These are phyloP conservation scores for Megaceryle torquata DNA, from an alignment of 2,113 vertebrate genomes.

Conservation along the genomic window DNA sequence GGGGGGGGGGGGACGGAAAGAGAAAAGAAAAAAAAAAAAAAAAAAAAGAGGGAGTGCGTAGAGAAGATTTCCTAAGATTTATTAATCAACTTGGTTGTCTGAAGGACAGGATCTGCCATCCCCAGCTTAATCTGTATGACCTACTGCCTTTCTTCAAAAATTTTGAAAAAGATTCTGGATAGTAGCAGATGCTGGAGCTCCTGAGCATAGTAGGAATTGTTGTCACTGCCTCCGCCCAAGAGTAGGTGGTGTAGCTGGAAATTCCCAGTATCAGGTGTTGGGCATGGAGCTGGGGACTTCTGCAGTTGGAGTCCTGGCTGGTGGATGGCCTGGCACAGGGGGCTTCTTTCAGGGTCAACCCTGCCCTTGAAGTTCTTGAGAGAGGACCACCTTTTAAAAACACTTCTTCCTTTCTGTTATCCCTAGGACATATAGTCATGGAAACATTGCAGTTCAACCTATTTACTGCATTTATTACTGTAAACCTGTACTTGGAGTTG, in stretches of 20 bases:
- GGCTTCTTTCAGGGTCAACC: not conserved
- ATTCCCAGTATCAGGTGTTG: not conserved
- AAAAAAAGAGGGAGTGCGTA: rapidly evolving
- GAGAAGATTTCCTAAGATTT: not conserved
- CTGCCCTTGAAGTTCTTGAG: not conserved
- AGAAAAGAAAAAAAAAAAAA: not conserved
- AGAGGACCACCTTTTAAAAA: not conserved
- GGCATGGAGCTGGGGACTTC: not conserved
- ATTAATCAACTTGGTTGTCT: not conserved
- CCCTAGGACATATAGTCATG: not conserved
- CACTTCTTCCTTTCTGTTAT: not conserved
- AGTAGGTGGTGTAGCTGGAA: not conserved
- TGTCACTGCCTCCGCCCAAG: not conserved
- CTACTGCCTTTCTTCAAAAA: not conserved
- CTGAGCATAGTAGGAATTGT: rapidly evolving
- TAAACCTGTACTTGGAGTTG: not conserved
- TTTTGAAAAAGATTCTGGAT: not conserved
- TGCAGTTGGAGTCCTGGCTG: rapidly evolving
- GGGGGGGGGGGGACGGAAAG: no score
- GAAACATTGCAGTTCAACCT: not conserved
- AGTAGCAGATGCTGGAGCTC: not conserved
- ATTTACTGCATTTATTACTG: not conserved
- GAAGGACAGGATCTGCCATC: not conserved
- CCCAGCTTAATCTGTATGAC: not conserved
- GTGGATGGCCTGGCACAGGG: not conserved